Evolutionary conservation across 1,140 invertebrate genomes (phyloP).

Genomic region (Charaxes varanes): DNA sequence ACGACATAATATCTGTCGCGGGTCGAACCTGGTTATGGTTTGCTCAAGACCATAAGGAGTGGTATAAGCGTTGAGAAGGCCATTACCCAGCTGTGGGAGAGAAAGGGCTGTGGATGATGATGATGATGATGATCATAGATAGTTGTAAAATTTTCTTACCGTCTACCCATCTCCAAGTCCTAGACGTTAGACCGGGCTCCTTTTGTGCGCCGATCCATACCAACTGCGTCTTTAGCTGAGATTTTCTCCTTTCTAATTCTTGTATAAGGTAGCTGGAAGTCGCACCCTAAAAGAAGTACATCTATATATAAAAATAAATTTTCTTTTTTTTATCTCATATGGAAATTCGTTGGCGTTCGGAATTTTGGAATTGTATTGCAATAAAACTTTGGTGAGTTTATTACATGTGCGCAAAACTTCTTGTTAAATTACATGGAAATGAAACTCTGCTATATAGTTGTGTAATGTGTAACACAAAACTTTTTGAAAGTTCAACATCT

Average conservation of each 20-base stretch:
- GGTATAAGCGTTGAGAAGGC: too few relatives aligned
- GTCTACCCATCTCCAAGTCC: conserved; percentile 93
- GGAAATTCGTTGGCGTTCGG: not conserved
- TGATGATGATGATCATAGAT: not conserved
- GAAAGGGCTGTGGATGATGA: not conserved
- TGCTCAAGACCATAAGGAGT: too few relatives aligned
- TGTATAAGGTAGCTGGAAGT: conserved; percentile 83
- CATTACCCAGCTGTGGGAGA: too few relatives aligned
- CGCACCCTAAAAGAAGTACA: conserved; percentile 72
- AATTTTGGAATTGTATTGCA: too few relatives aligned
- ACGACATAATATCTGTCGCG: too few relatives aligned
- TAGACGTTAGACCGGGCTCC: conserved; percentile 86
- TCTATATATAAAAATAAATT: not conserved
- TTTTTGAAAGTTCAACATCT: too few relatives aligned
- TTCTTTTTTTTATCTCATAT: not conserved
- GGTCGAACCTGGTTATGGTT: too few relatives aligned
- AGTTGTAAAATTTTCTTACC: conserved; percentile 74
- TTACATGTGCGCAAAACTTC: too few relatives aligned
- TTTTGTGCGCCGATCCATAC: conserved; percentile 94
- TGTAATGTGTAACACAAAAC: too few relatives aligned
- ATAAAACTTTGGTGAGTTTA: too few relatives aligned
- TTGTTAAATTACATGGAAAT: too few relatives aligned
- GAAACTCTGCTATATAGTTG: too few relatives aligned
- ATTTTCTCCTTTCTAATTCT: conserved; percentile 87
- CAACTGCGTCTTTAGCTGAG: conserved; percentile 86